Percentiles rank a stretch among this genome's conserved stretches.
Conservation (phyloP, 2,888 invertebrate genomes). For the Candidula unifasciata region DNA sequence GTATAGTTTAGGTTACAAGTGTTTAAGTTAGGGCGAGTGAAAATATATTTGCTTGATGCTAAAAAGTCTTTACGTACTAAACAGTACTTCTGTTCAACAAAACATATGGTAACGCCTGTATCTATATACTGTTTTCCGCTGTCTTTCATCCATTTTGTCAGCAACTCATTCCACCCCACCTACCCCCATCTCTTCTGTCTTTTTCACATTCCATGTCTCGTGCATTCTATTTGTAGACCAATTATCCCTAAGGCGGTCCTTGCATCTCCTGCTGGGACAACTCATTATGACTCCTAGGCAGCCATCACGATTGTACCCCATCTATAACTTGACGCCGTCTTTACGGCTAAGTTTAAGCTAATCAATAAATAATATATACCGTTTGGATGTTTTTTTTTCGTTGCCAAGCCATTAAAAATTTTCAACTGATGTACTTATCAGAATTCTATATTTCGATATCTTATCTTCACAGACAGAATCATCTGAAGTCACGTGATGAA, state of each 20-base stretch:
- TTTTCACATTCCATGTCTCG: neutral
- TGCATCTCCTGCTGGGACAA: neutral
- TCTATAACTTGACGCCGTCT: neutral
- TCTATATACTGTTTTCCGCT: neutral
- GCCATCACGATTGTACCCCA: constrained; percentile 21
- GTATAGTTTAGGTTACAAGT: no score
- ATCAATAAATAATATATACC: neutral
- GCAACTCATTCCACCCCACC: neutral
- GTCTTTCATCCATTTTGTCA: neutral
- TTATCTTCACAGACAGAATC: neutral
- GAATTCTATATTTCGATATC: neutral
- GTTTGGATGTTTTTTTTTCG: constrained; percentile 1
- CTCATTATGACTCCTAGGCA: neutral
- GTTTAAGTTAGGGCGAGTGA: no score
- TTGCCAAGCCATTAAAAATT: neutral
- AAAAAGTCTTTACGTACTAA: no score
- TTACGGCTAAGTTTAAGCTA: neutral
- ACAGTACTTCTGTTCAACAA: no score
- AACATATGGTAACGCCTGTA: neutral
- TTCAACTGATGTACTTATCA: constrained; percentile 31
- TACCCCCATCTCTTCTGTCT: no score
- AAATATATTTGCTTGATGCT: no score
- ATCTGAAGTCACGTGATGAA: constrained; percentile 27
- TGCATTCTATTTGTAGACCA: neutral
- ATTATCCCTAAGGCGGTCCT: neutral